Conservation (phyloP, 1,140 invertebrate genomes). For the Diorhabda elongata region DNA sequence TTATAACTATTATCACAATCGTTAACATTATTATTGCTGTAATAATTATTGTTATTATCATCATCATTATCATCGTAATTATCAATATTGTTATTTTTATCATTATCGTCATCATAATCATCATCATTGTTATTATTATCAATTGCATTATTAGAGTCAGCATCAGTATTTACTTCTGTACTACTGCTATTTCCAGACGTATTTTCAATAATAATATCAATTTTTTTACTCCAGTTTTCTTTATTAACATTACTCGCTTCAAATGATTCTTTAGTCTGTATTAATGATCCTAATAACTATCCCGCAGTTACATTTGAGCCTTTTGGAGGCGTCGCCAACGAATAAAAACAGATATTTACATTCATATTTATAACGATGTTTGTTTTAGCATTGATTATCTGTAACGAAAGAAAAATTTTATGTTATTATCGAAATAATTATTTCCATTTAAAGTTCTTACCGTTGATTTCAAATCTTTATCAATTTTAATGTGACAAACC, state of each 20-base stretch:
- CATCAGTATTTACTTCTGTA: conserved; percentile 7
- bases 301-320: conserved; percentile 17
- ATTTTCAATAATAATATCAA: conserved; percentile 13
- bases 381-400: no score
- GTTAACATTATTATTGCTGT: no score
- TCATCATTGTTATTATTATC: neutral
- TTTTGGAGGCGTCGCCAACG: conserved; percentile 21
- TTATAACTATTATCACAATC: no score
- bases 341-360: conserved; percentile 14
- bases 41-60: neutral
- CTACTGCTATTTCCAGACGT: neutral
- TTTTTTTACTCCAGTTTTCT: conserved; percentile 15
- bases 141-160: neutral
- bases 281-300: conserved; percentile 21
- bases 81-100: neutral
- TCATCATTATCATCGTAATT: conserved; percentile 6
- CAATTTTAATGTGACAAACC: no score
- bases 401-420: no score
- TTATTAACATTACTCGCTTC: conserved; percentile 9
- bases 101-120: neutral
- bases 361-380: no score
- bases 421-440: no score
- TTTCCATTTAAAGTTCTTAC: no score
- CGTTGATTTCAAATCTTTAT: no score
- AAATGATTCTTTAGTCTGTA: conserved; percentile 23